These are phyloP conservation scores for Leptinotarsa defecta DNA, from an alignment of 1,140 invertebrate species.

Conservation along the genomic window DNA sequence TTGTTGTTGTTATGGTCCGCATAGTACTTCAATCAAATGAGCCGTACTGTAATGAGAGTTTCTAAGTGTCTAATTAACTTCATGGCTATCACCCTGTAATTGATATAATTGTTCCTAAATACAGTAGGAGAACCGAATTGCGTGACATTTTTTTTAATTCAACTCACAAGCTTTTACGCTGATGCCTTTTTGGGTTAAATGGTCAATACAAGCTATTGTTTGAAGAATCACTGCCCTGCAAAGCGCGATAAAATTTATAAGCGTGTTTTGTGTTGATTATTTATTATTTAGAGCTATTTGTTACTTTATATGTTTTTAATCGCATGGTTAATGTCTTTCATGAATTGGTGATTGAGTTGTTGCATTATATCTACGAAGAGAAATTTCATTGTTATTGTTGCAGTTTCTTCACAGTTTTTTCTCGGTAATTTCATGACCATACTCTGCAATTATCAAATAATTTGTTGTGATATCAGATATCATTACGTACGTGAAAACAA, in stretches of 20 bases:
- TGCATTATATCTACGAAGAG: background rate
- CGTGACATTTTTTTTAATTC: background rate
- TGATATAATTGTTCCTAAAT: background rate
- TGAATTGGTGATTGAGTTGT: background rate
- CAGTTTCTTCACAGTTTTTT: background rate
- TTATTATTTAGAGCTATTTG: background rate
- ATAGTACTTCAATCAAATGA: too few species aligned
- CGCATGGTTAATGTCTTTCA: background rate
- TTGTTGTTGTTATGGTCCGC: too few species aligned
- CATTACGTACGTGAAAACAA: too few species aligned
- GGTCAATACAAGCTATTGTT: background rate
- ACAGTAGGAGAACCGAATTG: slow-evolving; percentile 5
- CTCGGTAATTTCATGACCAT: too few species aligned
- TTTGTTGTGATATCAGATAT: too few species aligned
- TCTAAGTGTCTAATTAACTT: too few species aligned
- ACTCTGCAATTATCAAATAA: too few species aligned
- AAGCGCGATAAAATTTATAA: background rate
- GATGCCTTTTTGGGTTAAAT: background rate
- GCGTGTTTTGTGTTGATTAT: background rate
- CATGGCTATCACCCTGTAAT: background rate
- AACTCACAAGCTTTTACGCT: background rate
- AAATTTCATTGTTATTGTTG: background rate
- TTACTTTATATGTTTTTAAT: background rate
- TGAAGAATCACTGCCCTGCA: background rate
- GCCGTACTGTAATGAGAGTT: too few species aligned